Base-by-base conservation (phyloP, 2,888 invertebrate species). In the Leptinotarsa rubiginosa region DNA sequence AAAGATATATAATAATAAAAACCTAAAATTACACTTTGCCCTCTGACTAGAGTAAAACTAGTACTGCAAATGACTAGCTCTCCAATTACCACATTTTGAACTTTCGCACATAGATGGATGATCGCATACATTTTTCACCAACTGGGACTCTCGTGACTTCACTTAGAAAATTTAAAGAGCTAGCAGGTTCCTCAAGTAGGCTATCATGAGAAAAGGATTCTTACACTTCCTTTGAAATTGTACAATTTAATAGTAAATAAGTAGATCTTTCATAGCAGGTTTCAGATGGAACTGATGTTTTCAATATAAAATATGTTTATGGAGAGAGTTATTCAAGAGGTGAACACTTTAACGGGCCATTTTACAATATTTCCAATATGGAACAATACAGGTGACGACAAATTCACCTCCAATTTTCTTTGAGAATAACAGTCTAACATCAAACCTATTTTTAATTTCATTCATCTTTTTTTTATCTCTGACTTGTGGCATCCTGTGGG, bases 11-110 rank as follows among this genome's bases (percentile, higher is more conserved):
- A 31, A 15, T 15, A 16, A 16, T n/a, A 62, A 62, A 41, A 62
- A 50, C 31, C 4, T 67, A 25, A 41, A 59, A 66, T 72, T 67
- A 68, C 75, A 75, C 75, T 47, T 69, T 72, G 69, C 75, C 72
- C 75, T 49, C 69, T 75, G 75, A 75, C 75, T 75, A 75, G 75
- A 74, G 47, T 62, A 20, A 31, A 47, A 59, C 47, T 59, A 54
- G 25, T 65, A 66, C 25, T 59, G 67, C 49, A 65, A 54, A 56
- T 65, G 71, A 71, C 71, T 71, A 71, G 71, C 25, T 65, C 41
- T 50, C 15, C 47, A n/a, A 56, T 41, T 56, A 47, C 52, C n/a
- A 56, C 41, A n/a, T 64, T 47, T 18, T 31, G 25, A 62, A 49
- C 16, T 62, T 66, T 65, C 41, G 2, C 41, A 41, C 41, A 0